These are phyloP conservation scores for Rhodinocichla rosea DNA, from an alignment of 2,113 vertebrate species.

Conservation along the genomic window DNA sequence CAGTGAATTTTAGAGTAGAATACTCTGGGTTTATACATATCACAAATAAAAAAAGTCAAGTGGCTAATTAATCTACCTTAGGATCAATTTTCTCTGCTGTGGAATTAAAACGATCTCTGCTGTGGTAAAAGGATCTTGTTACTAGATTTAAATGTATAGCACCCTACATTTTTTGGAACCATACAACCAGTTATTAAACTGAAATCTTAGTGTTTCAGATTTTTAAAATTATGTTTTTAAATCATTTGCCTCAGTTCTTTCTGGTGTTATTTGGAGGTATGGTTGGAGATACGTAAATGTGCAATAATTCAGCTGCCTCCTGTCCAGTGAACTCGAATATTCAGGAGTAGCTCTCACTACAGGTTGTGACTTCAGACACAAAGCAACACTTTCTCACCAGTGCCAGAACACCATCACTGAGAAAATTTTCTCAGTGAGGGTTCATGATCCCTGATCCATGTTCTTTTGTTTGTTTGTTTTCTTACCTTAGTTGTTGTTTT, in stretches of 20 bases:
- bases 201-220: background rate
- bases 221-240: background rate
- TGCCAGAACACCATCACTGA: accelerated
- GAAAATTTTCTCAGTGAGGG: background rate
- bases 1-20: background rate
- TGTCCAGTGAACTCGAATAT: background rate
- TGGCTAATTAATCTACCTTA: background rate
- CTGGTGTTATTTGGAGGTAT: background rate
- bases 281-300: background rate
- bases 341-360: background rate
- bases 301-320: background rate
- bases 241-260: background rate
- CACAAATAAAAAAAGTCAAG: background rate
- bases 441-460: background rate
- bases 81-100: background rate
- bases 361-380: background rate
- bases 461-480: background rate
- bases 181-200: background rate
- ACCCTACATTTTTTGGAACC: accelerated
- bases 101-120: background rate
- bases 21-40: background rate
- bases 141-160: background rate
- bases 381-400: background rate
- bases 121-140: background rate
- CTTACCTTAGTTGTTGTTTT: background rate